Percentiles rank a stretch among this genome's conserved stretches.
Evolutionary conservation across 2,797 vertebrate species (phyloP).

Genomic region (Iguana delicatissima): DNA sequence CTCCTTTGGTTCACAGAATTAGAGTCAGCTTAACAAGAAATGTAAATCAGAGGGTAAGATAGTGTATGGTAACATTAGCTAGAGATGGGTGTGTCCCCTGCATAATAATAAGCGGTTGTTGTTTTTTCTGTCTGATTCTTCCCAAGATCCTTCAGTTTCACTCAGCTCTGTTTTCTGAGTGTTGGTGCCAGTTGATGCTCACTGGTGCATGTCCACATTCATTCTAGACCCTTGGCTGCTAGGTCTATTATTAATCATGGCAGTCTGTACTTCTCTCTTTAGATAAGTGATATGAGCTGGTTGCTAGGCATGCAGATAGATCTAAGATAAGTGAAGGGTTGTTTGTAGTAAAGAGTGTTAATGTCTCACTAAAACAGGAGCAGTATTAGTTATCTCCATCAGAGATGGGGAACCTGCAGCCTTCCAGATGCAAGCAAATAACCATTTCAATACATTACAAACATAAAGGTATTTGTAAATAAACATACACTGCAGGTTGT

Average conservation of each 20-base stretch:
- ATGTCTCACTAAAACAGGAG: neutral
- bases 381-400: neutral
- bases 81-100: neutral
- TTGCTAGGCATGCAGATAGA: conserved; percentile 8
- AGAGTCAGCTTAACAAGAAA: neutral
- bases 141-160: neutral
- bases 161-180: conserved; percentile 4
- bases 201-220: neutral
- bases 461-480: neutral
- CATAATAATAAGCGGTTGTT: neutral
- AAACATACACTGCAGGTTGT: neutral
- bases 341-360: neutral
- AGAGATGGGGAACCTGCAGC: neutral
- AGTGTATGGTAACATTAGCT: neutral
- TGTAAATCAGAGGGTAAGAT: no score
- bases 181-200: neutral
- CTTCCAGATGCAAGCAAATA: neutral
- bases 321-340: neutral
- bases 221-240: neutral
- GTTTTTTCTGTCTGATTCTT: neutral
- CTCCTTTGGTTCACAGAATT: neutral
- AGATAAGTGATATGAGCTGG: conserved; percentile 4
- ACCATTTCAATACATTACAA: neutral
- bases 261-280: neutral
- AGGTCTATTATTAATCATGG: neutral